Evolutionary conservation across 2,888 invertebrate genomes (phyloP).

Genomic region (Meganola albula): DNA sequence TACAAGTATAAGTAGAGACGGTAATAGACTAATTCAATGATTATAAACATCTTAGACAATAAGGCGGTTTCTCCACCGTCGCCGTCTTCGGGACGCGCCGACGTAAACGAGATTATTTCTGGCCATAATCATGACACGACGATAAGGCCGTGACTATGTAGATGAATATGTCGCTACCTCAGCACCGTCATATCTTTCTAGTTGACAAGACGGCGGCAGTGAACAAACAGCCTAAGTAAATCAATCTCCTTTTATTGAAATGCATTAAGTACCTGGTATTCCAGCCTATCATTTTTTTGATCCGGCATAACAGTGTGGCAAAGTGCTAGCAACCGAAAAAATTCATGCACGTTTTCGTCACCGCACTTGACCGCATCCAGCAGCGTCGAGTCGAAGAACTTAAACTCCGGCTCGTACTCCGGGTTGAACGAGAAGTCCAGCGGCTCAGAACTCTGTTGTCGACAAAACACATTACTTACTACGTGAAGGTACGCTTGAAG

Average conservation of each 20-base stretch:
- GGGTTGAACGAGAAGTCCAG: slow-evolving; percentile 97
- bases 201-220: too few species aligned
- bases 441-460: slow-evolving; percentile 82
- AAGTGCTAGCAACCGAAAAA: slow-evolving; percentile 94
- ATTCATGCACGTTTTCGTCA: slow-evolving; percentile 87
- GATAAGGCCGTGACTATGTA: too few species aligned
- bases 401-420: slow-evolving; percentile 93
- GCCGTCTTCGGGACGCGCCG: too few species aligned
- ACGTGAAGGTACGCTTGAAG: slow-evolving; percentile 1
- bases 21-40: too few species aligned
- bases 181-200: too few species aligned
- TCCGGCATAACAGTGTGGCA: slow-evolving; percentile 99
- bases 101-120: too few species aligned
- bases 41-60: too few species aligned
- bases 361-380: slow-evolving; percentile 88
- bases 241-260: neutral
- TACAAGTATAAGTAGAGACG: too few species aligned
- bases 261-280: slow-evolving; percentile 84
- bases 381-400: slow-evolving; percentile 93
- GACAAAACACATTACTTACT: slow-evolving; percentile 8
- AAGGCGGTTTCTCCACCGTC: too few species aligned
- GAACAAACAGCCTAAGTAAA: neutral
- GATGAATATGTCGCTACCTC: too few species aligned
- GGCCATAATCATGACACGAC: too few species aligned
- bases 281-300: slow-evolving; percentile 86